These are phyloP conservation scores for Papilio machaon DNA, from an alignment of 1,140 invertebrate genomes.

Conservation along the genomic window DNA sequence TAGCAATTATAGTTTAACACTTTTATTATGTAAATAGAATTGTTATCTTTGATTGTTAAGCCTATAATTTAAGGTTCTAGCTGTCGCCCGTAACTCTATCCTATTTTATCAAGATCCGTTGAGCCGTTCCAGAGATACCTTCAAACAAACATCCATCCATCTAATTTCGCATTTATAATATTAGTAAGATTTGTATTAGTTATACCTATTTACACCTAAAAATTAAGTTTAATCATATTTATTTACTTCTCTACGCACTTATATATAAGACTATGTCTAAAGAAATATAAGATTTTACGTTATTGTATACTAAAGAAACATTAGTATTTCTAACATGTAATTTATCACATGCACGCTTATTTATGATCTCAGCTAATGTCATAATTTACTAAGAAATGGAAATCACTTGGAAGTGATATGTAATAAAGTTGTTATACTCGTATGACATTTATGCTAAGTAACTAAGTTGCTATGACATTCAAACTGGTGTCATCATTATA, in stretches of 20 bases:
- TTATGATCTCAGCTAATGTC: neutral
- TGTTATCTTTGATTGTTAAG: no score
- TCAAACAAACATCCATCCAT: neutral
- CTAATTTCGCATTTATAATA: no score
- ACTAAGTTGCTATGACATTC: neutral
- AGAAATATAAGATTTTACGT: neutral
- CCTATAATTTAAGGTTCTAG: no score
- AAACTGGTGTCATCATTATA: neutral
- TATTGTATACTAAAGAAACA: neutral
- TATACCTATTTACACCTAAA: neutral
- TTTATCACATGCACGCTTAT: neutral
- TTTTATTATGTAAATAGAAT: no score
- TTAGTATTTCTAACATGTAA: neutral
- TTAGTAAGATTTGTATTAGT: no score
- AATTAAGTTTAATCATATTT: neutral
- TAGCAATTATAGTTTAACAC: no score
- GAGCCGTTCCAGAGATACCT: no score
- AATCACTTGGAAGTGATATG: neutral
- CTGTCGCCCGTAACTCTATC: no score
- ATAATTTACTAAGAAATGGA: neutral
- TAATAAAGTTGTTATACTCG: neutral
- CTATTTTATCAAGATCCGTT: no score
- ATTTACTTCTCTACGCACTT: neutral
- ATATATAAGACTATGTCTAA: no score
- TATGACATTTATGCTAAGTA: neutral